These are phyloP conservation scores for Vanessa tameamea DNA, from an alignment of 1,140 invertebrate genomes.

Conservation along the genomic window DNA sequence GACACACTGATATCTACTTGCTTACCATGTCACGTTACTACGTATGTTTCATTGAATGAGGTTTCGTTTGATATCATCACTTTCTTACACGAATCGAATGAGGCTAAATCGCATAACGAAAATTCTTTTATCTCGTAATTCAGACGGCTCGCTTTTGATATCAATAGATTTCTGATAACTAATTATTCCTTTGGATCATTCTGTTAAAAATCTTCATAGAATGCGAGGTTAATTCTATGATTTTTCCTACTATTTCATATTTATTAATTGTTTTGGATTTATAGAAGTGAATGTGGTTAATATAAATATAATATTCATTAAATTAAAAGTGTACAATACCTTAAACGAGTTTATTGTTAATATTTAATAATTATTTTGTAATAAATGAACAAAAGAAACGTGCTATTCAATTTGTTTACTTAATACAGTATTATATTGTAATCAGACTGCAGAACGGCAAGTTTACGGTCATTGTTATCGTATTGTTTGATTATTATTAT, in stretches of 20 bases:
- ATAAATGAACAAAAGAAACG: constrained; percentile 29
- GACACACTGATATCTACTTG: constrained; percentile 15
- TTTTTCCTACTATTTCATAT: no score
- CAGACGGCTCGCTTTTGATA: neutral
- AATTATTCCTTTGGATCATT: neutral
- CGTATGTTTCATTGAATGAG: constrained; percentile 69
- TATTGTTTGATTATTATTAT: constrained; percentile 56
- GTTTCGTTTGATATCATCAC: constrained; percentile 64
- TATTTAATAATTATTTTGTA: no score
- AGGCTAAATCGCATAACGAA: constrained; percentile 11
- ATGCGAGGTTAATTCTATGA: no score
- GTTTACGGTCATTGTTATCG: constrained; percentile 56
- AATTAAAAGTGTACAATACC: constrained; percentile 43
- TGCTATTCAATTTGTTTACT: constrained; percentile 67
- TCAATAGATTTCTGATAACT: neutral
- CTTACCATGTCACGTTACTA: constrained; percentile 55
- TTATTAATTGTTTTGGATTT: no score
- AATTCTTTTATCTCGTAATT: constrained; percentile 16
- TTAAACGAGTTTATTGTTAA: constrained; percentile 61
- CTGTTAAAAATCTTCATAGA: constrained; percentile 32
- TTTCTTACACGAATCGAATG: constrained; percentile 9
- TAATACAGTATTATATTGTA: no score
- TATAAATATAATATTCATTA: no score
- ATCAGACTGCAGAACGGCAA: no score
- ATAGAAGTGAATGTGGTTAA: no score